These are phyloP conservation scores for Papilio dardanus DNA, from an alignment of 1,140 invertebrate genomes.

Conservation along the genomic window DNA sequence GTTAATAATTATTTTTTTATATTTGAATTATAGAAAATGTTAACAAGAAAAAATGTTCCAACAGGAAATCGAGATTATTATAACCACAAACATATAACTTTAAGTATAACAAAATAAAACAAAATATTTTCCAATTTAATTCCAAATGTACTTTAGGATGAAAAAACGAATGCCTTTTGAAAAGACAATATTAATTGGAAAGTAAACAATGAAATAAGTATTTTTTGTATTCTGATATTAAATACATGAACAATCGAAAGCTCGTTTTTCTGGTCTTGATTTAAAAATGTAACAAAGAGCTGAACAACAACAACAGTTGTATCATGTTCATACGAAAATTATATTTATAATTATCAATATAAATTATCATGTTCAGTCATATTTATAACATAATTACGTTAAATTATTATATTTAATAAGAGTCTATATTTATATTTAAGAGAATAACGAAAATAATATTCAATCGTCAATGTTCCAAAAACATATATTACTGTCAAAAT, in stretches of 20 bases:
- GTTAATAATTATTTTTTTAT: constrained; percentile 31
- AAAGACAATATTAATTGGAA: background rate
- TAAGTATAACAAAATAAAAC: background rate
- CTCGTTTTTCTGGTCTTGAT: background rate
- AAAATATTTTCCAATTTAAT: background rate
- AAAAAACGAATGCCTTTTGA: too few species aligned
- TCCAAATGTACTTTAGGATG: background rate
- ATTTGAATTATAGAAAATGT: background rate
- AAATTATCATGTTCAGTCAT: background rate
- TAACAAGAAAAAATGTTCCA: background rate
- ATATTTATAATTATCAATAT: background rate
- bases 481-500: background rate
- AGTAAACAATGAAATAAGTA: background rate
- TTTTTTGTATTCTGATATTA: background rate
- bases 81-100: too few species aligned
- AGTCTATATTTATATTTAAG: background rate
- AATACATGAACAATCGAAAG: background rate
- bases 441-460: background rate
- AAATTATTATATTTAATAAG: background rate
- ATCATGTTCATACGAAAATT: background rate
- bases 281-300: background rate
- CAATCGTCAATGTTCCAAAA: background rate
- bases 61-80: too few species aligned
- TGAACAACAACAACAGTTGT: background rate
- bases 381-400: background rate